Percentiles rank a stretch among this genome's conserved stretches.
These are phyloP conservation scores for Champsocephalus gunnari DNA, from an alignment of 2,797 vertebrate genomes.

Conservation along the genomic window DNA sequence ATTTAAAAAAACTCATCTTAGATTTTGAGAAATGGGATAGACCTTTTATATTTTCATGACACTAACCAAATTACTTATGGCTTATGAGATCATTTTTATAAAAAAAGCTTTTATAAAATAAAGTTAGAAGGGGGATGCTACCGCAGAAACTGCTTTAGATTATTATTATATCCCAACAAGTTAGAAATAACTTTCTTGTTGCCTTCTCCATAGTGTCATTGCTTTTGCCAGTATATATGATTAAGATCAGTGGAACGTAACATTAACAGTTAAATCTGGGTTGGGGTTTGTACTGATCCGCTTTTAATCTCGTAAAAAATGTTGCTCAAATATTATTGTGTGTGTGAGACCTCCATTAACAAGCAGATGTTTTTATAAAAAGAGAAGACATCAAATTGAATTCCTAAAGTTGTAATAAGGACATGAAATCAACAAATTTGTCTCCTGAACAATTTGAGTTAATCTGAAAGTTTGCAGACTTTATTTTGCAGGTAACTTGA, in stretches of 20 bases:
- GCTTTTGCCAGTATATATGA: background rate
- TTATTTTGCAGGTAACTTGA: slow-evolving; percentile 1
- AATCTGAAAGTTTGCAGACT: background rate
- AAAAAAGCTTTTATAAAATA: too few species aligned
- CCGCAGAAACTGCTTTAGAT: too few species aligned
- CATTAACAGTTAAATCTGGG: background rate
- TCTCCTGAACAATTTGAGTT: background rate
- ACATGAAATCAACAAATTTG: background rate
- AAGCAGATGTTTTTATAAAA: background rate
- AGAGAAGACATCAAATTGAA: background rate
- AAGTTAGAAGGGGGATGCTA: too few species aligned
- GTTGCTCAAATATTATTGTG: background rate
- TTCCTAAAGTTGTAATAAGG: background rate
- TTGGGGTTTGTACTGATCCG: background rate
- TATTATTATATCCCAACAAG: too few species aligned
- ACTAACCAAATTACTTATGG: too few species aligned
- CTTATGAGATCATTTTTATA: too few species aligned
- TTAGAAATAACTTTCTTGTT: too few species aligned
- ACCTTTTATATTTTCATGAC: too few species aligned
- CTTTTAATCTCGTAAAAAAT: background rate
- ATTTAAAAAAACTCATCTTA: too few species aligned
- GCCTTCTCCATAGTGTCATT: too few species aligned
- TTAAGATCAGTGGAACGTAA: background rate
- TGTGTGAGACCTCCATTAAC: too few species aligned
- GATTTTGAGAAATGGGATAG: too few species aligned